Evolutionary conservation across 2,797 vertebrate species (phyloP), one percentile per base, ranked within the genome.

Genomic region (Decapterus maruadsi): DNA sequence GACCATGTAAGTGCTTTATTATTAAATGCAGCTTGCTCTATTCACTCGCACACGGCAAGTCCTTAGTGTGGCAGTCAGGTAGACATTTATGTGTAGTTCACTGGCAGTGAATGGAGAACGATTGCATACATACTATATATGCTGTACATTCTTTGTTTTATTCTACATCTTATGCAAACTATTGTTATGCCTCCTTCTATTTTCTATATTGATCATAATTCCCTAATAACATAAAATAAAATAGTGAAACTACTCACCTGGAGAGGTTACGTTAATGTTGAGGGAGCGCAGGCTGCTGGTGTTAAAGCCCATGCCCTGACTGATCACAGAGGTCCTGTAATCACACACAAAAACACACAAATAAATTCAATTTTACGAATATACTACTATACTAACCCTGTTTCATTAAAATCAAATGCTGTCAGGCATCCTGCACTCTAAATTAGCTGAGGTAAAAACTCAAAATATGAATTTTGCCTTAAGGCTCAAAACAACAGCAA

Each of bases 321-420:
- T 90, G 26, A 95, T 11, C 2, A 69, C 31, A 57, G 85, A 43
- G 0, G 73, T 80, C 95, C 95, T 96, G 79, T 48, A 78, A 87
- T 60, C 12, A 87, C 62, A 82, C 12, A 61, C 26, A 26, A 26
- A 26, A 26, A 26, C 45, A 77, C 42, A 80, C 29, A 75, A 4
- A 40, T 4, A 75, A 59, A 80, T 63, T 0, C 66, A 62, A 4
- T 53, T 58, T 36, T 36, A 36, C 6, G 7, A 58, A 20, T 10
- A 69, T n/a, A n/a, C n/a, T n/a, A n/a, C n/a, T n/a, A 60, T 50
- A 43, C 58, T 10, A 74, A 4, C 17, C 31, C 60, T 56, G 22
- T 71, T 75, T 58, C 13, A 46, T 51, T 36, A 16, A 36, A 61
- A 67, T 66, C 45, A 51, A 63, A 43, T 67, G 38, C 58, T 65